Percentiles rank a stretch among this genome's conserved stretches.
Evolutionary conservation across 2,888 invertebrate genomes (phyloP).

Genomic region (Lithophane ornitopus): DNA sequence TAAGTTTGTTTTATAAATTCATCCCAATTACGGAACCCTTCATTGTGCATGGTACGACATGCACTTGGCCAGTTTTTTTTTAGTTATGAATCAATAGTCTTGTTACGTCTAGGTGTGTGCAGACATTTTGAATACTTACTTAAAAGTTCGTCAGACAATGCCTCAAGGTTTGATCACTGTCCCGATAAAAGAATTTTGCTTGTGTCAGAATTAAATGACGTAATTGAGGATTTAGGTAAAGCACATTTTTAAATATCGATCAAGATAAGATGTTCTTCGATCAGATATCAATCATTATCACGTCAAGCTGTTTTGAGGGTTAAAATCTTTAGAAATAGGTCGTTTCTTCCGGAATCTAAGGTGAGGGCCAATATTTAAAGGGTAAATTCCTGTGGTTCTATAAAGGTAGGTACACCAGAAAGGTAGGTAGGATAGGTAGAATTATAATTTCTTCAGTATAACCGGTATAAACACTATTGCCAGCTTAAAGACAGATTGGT

Average conservation of each 20-base stretch:
- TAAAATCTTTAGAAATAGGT: neutral
- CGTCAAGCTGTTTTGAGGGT: neutral
- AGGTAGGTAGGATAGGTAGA: too few relatives aligned
- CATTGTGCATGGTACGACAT: too few relatives aligned
- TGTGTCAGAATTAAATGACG: slow-evolving; percentile 10
- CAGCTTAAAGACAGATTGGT: neutral
- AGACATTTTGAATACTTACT: too few relatives aligned
- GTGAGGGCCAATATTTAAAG: slow-evolving; percentile 14
- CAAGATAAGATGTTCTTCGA: slow-evolving; percentile 2
- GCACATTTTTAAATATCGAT: slow-evolving; percentile 19
- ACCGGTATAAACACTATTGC: neutral
- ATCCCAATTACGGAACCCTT: too few relatives aligned
- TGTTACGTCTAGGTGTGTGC: neutral
- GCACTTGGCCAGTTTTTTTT: slow-evolving; percentile 41
- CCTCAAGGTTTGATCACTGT: slow-evolving; percentile 8
- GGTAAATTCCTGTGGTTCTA: slow-evolving; percentile 10
- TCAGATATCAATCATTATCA: slow-evolving; percentile 27
- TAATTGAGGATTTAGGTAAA: neutral
- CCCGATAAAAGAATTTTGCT: neutral
- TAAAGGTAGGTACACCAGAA: too few relatives aligned
- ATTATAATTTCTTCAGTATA: neutral
- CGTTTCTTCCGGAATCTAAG: slow-evolving; percentile 8
- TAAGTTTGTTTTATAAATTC: too few relatives aligned
- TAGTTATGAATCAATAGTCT: neutral
- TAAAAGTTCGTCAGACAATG: neutral